These are phyloP conservation scores for Telmatherina bonti DNA, from an alignment of 2,797 vertebrate genomes.

Conservation along the genomic window DNA sequence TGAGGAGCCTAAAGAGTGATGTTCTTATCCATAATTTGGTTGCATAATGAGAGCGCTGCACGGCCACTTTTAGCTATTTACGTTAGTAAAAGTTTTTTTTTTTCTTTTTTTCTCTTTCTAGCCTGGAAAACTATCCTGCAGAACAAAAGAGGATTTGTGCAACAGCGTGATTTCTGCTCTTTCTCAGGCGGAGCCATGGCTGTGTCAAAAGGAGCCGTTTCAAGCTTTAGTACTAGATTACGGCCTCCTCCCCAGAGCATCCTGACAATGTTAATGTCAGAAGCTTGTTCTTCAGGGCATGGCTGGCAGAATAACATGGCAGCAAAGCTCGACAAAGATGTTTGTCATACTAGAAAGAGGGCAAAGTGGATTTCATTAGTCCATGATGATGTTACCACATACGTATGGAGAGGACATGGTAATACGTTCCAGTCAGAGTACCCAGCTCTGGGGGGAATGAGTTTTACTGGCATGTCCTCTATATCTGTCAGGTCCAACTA, in stretches of 20 bases:
- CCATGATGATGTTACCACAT: constrained; percentile 65
- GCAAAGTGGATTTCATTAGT: constrained; percentile 69
- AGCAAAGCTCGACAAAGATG: constrained; percentile 61
- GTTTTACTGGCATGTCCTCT: constrained; percentile 61
- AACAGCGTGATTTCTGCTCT: constrained; percentile 43
- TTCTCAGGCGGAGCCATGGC: constrained; percentile 40
- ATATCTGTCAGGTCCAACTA: constrained; percentile 68
- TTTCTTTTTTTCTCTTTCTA: background rate
- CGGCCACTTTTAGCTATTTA: constrained; percentile 40
- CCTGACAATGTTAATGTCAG: constrained; percentile 79
- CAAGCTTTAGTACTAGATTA: constrained; percentile 60
- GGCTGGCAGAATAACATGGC: constrained; percentile 68
- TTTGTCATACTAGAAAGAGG: constrained; percentile 63
- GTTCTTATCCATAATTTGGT: constrained; percentile 47
- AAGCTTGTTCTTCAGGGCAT: constrained; percentile 76
- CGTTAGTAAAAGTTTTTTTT: constrained; percentile 2
- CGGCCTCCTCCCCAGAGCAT: constrained; percentile 52
- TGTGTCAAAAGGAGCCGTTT: constrained; percentile 63
- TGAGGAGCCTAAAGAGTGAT: constrained; percentile 36
- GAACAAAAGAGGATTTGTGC: constrained; percentile 35
- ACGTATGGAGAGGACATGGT: constrained; percentile 54
- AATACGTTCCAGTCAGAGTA: constrained; percentile 54
- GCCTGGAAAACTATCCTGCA: constrained; percentile 9
- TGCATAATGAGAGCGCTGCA: constrained; percentile 36
- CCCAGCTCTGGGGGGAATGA: constrained; percentile 46